These are phyloP conservation scores for Mormyrops boulengeri DNA, from an alignment of 2,797 vertebrate species.

Conservation along the genomic window DNA sequence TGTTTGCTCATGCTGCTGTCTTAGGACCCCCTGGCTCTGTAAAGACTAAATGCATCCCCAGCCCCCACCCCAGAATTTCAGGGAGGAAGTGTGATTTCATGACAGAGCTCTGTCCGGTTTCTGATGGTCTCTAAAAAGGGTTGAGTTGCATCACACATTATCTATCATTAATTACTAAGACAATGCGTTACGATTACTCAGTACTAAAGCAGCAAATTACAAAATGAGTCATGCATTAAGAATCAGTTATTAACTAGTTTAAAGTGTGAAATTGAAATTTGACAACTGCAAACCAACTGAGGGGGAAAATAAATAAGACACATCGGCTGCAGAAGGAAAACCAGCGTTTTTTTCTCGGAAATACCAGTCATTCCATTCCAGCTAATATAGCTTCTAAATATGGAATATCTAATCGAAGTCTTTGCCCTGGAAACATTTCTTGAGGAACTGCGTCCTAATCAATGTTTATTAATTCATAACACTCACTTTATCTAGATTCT, in stretches of 20 bases:
- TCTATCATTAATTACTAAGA: conserved; percentile 27
- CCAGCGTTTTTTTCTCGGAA: background rate
- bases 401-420: conserved; percentile 21
- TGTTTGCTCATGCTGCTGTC: background rate
- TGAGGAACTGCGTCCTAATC: conserved; percentile 24
- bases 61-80: background rate
- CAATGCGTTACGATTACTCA: conserved; percentile 29
- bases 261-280: conserved; percentile 43
- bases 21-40: background rate
- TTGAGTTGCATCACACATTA: conserved; percentile 21
- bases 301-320: conserved; percentile 27
- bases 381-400: conserved; percentile 8
- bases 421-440: conserved; percentile 24
- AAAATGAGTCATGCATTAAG: conserved; percentile 36
- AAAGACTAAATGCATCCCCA: background rate
- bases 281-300: conserved; percentile 28
- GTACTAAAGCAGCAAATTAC: conserved; percentile 33
- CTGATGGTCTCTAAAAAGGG: background rate
- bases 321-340: background rate
- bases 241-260: conserved; percentile 51
- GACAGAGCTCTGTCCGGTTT: background rate
- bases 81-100: background rate
- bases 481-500: conserved; percentile 21
- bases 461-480: conserved; percentile 44
- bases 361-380: conserved; percentile 25